Base-by-base conservation (phyloP, 2,797 vertebrate species). In the Trematomus bernacchii region DNA sequence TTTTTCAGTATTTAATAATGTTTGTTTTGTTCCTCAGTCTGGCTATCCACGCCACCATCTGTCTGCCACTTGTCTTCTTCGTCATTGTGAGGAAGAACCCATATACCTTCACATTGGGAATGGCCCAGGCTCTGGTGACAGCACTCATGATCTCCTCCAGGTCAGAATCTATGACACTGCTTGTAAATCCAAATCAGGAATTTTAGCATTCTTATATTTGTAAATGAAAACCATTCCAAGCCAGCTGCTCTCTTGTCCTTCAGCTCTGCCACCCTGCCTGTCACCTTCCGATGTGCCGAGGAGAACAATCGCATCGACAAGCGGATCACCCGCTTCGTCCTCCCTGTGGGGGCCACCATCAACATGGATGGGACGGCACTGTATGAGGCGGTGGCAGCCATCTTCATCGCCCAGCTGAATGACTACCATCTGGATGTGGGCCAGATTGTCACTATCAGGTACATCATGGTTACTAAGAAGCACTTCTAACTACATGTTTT, bases 91-190 rank as follows among this genome's bases (percentile, higher is more conserved):
- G 97, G 80, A 99, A 97, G 92, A 99, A 99, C 85, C 98, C 98
- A 0, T 99, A 96, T 76, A 95, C 83, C 0, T 99, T 99, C 83
- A 95, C 96, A 14, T 87, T 97, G 89, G 98, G 98, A 21, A 99
- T 99, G 98, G 96, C 97, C 27, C 97, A 99, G 84, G 98, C 98
- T 0, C 94, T 99, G 75, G 92, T 99, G 79, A 99, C 98, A 0
- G 97, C 98, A 0, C 97, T 99, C 60, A 98, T 99, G 98, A 99
- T 99, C 87, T 99, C 98, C 75, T 99, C 98, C 91, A 99, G 98
- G 98, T 99, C 92, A 93, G 89, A 60, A 61, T 9, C 72, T 18
- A 33, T 27, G 4, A 10, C 23, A 21, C 2, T 54, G 11, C 3
- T 18, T 16, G 4, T 23, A 43, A 74, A 72, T 10, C 6, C 16